Percentiles rank a stretch among this genome's conserved stretches.
Evolutionary conservation across 2,888 invertebrate species (phyloP).

Genomic region (Agrotis ipsilon): DNA sequence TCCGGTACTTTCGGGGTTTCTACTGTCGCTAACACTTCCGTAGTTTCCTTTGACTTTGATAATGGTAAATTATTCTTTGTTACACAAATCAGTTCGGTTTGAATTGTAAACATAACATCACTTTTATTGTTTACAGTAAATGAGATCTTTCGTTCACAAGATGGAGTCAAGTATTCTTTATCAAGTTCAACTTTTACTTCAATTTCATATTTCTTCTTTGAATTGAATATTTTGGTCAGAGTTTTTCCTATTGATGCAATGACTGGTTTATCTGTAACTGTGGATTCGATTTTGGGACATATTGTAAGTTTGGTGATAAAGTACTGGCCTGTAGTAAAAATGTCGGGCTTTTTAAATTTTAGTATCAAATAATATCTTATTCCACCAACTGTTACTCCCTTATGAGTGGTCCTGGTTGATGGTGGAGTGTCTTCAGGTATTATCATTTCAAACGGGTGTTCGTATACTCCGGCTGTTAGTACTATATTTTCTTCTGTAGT

Average conservation of each 20-base stretch:
- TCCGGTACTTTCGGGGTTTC: conserved; percentile 30
- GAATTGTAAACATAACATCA: conserved; percentile 14
- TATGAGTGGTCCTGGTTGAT: conserved; percentile 18
- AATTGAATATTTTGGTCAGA: conserved; percentile 26
- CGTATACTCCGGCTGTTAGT: conserved; percentile 20
- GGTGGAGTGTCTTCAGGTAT: conserved; percentile 41
- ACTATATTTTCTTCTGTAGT: not conserved
- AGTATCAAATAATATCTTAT: conserved; percentile 33
- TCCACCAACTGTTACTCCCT: conserved; percentile 10
- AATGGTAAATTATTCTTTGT: conserved; percentile 10
- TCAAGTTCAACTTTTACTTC: conserved; percentile 38
- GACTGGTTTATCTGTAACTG: conserved; percentile 16
- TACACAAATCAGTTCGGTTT: conserved; percentile 33
- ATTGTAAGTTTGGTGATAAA: conserved; percentile 19
- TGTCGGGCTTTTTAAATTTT: conserved; percentile 35
- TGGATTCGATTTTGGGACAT: conserved; percentile 12
- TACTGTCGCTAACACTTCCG: conserved; percentile 17
- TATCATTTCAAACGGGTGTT: conserved; percentile 30
- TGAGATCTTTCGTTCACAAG: conserved; percentile 23
- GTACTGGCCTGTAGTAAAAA: not conserved
- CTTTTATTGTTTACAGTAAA: conserved; percentile 31
- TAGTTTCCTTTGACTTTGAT: conserved; percentile 1
- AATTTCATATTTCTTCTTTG: conserved; percentile 19
- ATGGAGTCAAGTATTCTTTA: conserved; percentile 32
- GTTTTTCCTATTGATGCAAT: conserved; percentile 31